These are phyloP conservation scores for Cheilosia soror DNA, from an alignment of 2,888 invertebrate species.

Conservation along the genomic window DNA sequence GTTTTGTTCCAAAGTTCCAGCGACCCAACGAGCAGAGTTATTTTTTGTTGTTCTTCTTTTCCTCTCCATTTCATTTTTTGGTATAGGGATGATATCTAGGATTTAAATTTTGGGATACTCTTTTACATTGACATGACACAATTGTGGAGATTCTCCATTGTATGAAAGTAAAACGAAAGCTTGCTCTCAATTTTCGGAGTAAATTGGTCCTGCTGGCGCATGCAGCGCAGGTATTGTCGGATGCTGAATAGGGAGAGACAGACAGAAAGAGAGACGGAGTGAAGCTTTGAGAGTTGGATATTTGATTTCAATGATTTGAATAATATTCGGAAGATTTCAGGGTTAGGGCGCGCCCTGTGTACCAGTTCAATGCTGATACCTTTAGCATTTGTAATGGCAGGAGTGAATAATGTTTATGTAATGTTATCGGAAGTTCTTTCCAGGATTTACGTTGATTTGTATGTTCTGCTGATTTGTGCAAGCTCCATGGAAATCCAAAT, in stretches of 20 bases:
- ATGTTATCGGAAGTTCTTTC: not conserved
- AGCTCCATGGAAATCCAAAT: too few relatives aligned
- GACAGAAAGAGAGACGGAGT: not conserved
- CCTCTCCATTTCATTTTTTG: conserved; percentile 16
- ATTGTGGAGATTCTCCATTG: not conserved
- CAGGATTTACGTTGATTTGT: not conserved
- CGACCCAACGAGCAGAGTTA: conserved; percentile 14
- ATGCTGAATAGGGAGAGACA: conserved; percentile 62
- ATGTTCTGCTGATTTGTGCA: too few relatives aligned
- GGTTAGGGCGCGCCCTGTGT: conserved; percentile 72
- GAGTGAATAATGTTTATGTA: not conserved
- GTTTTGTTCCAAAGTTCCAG: conserved; percentile 42
- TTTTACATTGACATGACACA: not conserved
- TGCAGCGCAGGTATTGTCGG: conserved; percentile 46
- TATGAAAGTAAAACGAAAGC: conserved; percentile 11
- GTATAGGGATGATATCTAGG: conserved; percentile 36
- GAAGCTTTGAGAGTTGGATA: conserved; percentile 6
- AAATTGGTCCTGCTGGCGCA: conserved; percentile 5
- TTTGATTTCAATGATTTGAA: conserved; percentile 30
- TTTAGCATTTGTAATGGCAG: not conserved
- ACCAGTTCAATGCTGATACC: conserved; percentile 35
- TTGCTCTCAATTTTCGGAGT: conserved; percentile 64
- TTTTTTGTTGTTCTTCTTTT: not conserved
- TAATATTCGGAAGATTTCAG: conserved; percentile 37
- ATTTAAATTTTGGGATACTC: conserved; percentile 14